phyloP scores from a whole-genome alignment of 1,140 invertebrate species.

The Drosophila cardini region DNA sequence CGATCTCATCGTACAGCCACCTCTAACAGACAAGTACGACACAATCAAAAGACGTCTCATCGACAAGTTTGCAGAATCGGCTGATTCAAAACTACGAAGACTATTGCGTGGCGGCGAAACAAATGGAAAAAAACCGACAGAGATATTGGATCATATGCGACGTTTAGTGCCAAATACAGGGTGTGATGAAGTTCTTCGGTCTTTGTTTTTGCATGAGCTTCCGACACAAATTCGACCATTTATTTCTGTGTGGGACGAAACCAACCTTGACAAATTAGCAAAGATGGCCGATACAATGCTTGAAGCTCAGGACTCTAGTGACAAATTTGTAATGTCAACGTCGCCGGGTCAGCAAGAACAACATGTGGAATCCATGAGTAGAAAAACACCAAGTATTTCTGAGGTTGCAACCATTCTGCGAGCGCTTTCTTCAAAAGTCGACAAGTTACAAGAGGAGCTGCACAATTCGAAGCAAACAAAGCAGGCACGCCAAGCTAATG shows the following conservation, averaged over 20 bases:
- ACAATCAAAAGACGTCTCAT: background rate
- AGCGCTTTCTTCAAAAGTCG: background rate
- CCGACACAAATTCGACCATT: background rate
- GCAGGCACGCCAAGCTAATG: too few relatives aligned
- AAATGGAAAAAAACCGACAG: background rate
- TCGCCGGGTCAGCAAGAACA: background rate
- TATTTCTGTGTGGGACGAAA: background rate
- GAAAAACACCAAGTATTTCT: background rate
- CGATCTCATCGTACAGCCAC: background rate
- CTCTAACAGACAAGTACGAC: background rate
- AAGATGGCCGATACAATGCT: too few relatives aligned
- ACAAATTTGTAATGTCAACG: background rate
- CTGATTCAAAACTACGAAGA: slow-evolving; percentile 1
- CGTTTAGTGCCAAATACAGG: background rate
- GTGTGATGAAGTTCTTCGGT: too few relatives aligned
- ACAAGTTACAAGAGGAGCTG: background rate
- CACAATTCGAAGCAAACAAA: background rate
- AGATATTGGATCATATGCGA: background rate
- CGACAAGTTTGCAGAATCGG: slow-evolving; percentile 1
- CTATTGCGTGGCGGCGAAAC: slow-evolving; percentile 6
- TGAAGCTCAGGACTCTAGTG: too few relatives aligned
- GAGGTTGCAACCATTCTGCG: background rate
- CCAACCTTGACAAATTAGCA: background rate
- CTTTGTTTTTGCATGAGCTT: background rate
- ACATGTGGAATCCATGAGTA: too few relatives aligned